Evolutionary conservation across 1,140 invertebrate genomes (phyloP), one percentile per base, ranked within the genome.

Genomic region (Lysiphlebus fabarum): DNA sequence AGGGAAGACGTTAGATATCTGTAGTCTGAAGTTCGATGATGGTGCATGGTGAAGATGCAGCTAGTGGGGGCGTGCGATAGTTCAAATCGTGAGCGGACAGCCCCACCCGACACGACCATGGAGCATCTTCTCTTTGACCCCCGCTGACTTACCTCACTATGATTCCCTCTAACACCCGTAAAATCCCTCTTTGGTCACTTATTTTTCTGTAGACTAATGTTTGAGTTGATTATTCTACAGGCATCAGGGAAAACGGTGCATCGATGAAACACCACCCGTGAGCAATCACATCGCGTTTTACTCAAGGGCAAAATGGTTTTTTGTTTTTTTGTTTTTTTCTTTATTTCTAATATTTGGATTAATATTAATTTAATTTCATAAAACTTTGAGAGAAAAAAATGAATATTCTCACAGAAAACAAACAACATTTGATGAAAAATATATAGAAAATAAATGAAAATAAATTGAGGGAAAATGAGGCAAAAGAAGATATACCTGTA

Each of bases 31-130:
- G 72, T 71, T 73, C 69, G 71, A 74, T 72, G 74, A 69, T 76
- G 74, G 71, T 76, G 74, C 73, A 74, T 73, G 75, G 17, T 26
- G 72, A 75, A 71, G 77, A 74, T 78, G 75, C n/a, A n/a, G n/a
- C 74, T 76, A 76, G 76, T 76, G 77, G 76, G 77, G 77, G 77
- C 77, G 77, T 79, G 77, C 73, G 77, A 79, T 79, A 79, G 77
- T 79, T 79, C 77, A 79, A 79, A 76, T 79, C 77, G 77, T 79
- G 77, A 78, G 76, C 70, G 72, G 70, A 70, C 74, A 76, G 77
- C 77, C 77, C 77, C 77, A 76, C 77, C 77, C 77, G 77, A 79
- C 77, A 77, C 76, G 75, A 78, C 73, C 74, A 72, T 68, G 74
- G 74, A 76, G 75, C 74, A 77, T 77, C 75, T 77, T 69, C 74